phyloP scores from a whole-genome alignment of 2,888 invertebrate genomes.

The Caenorhabditis wallacei region DNA sequence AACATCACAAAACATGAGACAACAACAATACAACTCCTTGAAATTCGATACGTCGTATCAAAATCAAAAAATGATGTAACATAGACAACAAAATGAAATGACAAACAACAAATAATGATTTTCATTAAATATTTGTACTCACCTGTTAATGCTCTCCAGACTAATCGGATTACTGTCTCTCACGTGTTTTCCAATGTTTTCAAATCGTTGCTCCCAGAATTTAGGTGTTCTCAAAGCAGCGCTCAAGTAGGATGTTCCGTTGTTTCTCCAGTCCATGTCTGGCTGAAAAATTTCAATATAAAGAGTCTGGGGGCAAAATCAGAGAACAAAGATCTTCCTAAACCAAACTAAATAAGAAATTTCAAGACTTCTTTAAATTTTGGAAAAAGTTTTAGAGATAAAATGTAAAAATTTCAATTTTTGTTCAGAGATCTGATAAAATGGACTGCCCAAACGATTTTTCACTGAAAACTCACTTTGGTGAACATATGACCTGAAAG shows the following conservation, averaged over 20 bases:
- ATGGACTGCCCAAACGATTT: no score
- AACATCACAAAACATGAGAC: slow-evolving; percentile 24
- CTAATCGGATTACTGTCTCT: slow-evolving; percentile 82
- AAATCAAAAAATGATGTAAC: no score
- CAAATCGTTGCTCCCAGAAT: slow-evolving; percentile 83
- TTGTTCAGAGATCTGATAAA: no score
- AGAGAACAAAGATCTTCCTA: no score
- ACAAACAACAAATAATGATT: neutral
- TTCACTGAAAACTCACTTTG: slow-evolving; percentile 58
- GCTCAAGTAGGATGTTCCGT: slow-evolving; percentile 79
- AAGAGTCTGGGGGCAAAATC: no score
- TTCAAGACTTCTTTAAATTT: no score
- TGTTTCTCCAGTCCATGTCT: slow-evolving; percentile 76
- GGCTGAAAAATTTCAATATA: slow-evolving; percentile 44
- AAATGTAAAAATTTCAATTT: no score
- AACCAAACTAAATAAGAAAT: no score
- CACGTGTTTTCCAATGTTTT: slow-evolving; percentile 79
- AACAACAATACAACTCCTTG: no score
- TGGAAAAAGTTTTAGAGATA: no score
- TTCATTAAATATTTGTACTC: slow-evolving; percentile 13
- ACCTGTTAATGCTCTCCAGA: slow-evolving; percentile 81
- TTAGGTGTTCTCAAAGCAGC: slow-evolving; percentile 83
- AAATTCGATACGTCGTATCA: no score
- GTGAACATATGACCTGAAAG: slow-evolving; percentile 82
- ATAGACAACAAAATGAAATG: no score